phyloP scores from a whole-genome alignment of 2,888 invertebrate genomes.

The Timandra comae region DNA sequence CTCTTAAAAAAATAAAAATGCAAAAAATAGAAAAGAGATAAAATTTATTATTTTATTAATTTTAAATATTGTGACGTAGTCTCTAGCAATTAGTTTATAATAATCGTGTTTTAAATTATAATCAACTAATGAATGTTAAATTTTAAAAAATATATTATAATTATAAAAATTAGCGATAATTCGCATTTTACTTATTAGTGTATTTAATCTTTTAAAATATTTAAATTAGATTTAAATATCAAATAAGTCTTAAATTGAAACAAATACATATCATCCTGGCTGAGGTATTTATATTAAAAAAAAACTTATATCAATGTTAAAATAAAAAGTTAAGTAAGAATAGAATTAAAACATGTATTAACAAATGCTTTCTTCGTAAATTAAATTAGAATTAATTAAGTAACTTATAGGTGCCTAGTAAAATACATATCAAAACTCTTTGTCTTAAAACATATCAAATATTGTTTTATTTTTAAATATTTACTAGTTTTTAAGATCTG shows the following conservation, averaged over 20 bases:
- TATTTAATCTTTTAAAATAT: constrained; percentile 58
- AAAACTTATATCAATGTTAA: too few relatives aligned
- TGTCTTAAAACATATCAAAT: too few relatives aligned
- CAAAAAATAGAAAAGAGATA: constrained; percentile 31
- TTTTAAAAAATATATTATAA: constrained; percentile 17
- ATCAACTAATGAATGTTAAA: constrained; percentile 51
- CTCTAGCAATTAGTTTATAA: constrained; percentile 27
- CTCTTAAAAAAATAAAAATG: constrained; percentile 32
- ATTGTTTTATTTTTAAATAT: too few relatives aligned
- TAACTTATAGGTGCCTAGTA: constrained; percentile 60
- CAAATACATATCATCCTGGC: constrained; percentile 72
- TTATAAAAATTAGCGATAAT: constrained; percentile 23
- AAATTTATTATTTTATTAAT: constrained; percentile 14
- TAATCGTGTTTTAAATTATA: constrained; percentile 32
- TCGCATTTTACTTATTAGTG: constrained; percentile 44
- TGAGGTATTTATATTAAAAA: constrained; percentile 69
- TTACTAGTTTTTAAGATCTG: too few relatives aligned
- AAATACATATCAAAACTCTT: constrained; percentile 29
- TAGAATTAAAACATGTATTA: too few relatives aligned
- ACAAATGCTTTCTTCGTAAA: too few relatives aligned
- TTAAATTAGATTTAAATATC: constrained; percentile 38
- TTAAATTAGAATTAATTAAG: too few relatives aligned
- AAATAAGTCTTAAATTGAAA: constrained; percentile 66
- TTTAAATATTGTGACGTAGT: constrained; percentile 26
- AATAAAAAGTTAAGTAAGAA: too few relatives aligned